Percentiles rank a stretch among this genome's conserved stretches.
Evolutionary conservation across 1,140 invertebrate species (phyloP).

Genomic region (Diorhabda carinulata): DNA sequence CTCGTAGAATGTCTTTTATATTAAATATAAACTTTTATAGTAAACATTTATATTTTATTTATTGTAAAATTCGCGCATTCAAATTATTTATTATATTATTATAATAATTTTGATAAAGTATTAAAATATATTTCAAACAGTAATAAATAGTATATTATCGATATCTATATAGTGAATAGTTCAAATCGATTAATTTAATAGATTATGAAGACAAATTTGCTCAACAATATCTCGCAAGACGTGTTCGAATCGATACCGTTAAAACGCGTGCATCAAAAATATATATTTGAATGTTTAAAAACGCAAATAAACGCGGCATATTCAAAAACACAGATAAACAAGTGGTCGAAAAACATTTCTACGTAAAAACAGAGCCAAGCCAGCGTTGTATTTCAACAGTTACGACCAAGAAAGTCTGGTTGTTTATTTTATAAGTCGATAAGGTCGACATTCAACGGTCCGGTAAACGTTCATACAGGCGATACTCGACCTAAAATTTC

Average conservation of each 20-base stretch:
- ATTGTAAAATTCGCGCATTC: too few species aligned
- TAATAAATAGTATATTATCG: too few species aligned
- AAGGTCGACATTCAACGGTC: constrained; percentile 27
- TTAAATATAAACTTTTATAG: too few species aligned
- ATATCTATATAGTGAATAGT: too few species aligned
- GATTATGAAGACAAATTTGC: too few species aligned
- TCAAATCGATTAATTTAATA: too few species aligned
- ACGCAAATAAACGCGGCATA: constrained; percentile 14
- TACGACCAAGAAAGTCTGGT: constrained; percentile 39
- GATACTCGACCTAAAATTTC: constrained; percentile 34
- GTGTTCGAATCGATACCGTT: constrained; percentile 8
- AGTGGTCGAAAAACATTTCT: constrained; percentile 37
- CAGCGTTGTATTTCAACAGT: constrained; percentile 23
- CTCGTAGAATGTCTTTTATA: too few species aligned
- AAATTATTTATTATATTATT: too few species aligned
- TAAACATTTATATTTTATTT: too few species aligned
- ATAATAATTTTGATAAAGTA: too few species aligned
- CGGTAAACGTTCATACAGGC: constrained; percentile 21
- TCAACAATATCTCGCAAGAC: neutral
- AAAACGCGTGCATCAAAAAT: constrained; percentile 11
- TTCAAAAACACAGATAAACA: constrained; percentile 31
- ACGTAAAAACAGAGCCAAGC: constrained; percentile 12
- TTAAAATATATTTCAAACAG: too few species aligned
- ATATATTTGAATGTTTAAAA: neutral
- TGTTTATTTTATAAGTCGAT: constrained; percentile 40